phyloP scores from a whole-genome alignment of 1,140 invertebrate genomes.

The Lordiphosa clarofinis region DNA sequence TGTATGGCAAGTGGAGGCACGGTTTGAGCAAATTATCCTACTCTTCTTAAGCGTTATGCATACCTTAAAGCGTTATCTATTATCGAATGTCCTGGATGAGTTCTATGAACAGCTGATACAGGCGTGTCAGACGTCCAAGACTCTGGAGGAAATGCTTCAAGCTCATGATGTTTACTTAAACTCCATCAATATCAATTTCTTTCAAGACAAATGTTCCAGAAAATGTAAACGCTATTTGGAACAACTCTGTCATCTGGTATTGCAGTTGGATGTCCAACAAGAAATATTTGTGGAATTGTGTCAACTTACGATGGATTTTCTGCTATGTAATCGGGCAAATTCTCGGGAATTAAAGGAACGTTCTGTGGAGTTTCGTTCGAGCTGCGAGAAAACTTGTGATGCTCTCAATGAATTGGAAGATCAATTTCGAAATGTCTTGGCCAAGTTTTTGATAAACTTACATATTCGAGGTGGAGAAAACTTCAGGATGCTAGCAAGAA shows the following conservation, averaged over 20 bases:
- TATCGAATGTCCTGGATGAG: conserved; percentile 10
- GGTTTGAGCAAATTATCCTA: conserved; percentile 12
- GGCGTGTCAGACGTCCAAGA: neutral
- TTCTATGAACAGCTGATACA: conserved; percentile 4
- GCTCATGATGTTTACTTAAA: conserved; percentile 31
- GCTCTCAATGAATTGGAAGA: conserved; percentile 12
- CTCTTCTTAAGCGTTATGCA: conserved; percentile 14
- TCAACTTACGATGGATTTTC: neutral
- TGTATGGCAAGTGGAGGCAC: neutral
- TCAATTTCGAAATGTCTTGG: conserved; percentile 13
- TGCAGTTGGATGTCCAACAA: conserved; percentile 23
- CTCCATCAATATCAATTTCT: conserved; percentile 8
- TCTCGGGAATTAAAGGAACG: neutral
- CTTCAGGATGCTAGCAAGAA: conserved; percentile 10
- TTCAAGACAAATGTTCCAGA: neutral
- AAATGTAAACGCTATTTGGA: conserved; percentile 1
- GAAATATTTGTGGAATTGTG: conserved; percentile 11
- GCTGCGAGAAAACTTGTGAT: conserved; percentile 27
- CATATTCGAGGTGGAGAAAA: neutral
- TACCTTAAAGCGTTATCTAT: conserved; percentile 20
- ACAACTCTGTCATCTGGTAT: conserved; percentile 17
- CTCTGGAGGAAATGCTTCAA: conserved; percentile 32
- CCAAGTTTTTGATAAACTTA: conserved; percentile 10
- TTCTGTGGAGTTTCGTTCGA: conserved; percentile 10
- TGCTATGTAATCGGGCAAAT: neutral